Percentiles rank a stretch among this genome's conserved stretches.
Conservation (phyloP, 2,888 invertebrate species). For the Bibio marci region DNA sequence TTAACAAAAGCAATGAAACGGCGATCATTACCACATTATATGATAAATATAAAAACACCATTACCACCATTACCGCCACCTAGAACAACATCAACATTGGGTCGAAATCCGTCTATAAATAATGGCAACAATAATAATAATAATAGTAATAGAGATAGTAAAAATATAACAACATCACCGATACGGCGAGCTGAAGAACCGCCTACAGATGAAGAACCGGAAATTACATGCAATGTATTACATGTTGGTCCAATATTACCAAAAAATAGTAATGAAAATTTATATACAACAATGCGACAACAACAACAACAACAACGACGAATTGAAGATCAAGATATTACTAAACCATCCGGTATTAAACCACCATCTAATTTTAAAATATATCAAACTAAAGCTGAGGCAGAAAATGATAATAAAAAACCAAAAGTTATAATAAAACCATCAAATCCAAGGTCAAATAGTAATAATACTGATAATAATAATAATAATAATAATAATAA, state of each 20-base stretch:
- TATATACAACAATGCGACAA: slow-evolving; percentile 11
- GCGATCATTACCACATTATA: slow-evolving; percentile 39
- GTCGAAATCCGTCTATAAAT: slow-evolving; percentile 27
- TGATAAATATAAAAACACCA: slow-evolving; percentile 18
- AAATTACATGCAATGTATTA: slow-evolving; percentile 34
- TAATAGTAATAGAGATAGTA: slow-evolving; percentile 18
- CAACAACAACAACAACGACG: neutral
- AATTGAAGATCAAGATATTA: slow-evolving; percentile 1
- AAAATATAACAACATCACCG: slow-evolving; percentile 28
- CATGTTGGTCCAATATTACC: slow-evolving; percentile 38
- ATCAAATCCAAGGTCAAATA: neutral
- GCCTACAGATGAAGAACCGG: slow-evolving; percentile 29
- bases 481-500: neutral
- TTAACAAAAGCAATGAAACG: slow-evolving; percentile 30
- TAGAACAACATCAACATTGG: slow-evolving; percentile 48
- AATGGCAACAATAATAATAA: slow-evolving; percentile 21
- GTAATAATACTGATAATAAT: slow-evolving; percentile 2
- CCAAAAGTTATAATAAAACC: slow-evolving; percentile 10
- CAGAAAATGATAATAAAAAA: slow-evolving; percentile 1
- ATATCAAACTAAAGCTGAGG: neutral
- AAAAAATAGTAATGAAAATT: slow-evolving; percentile 16
- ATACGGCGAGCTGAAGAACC: slow-evolving; percentile 33
- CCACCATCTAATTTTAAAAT: slow-evolving; percentile 7
- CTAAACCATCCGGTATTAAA: slow-evolving; percentile 9
- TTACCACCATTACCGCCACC: slow-evolving; percentile 57